Base-by-base conservation (phyloP, 2,888 invertebrate species). In the Cephonodes hylas region DNA sequence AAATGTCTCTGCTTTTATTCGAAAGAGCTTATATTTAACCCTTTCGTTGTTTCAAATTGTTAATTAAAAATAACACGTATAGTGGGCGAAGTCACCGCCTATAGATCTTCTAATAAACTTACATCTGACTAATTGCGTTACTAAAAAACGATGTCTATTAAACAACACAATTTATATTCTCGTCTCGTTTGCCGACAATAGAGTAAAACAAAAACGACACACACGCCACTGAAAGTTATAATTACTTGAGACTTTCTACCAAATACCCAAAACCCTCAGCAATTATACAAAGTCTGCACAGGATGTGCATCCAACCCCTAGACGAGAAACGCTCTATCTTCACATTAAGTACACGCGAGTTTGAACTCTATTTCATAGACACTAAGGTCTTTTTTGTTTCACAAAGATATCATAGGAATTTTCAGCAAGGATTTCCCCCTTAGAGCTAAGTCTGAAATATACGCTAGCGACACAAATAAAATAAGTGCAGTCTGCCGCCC, bases 261-360 rank as follows among this genome's bases (percentile, higher is more conserved):
- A 74, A 77, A 74, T 70, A 73, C 77, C 73, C 72, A 76, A 80
- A 81, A 79, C 76, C 75, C 77, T 76, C 75, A 77, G 70, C 81
- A 86, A 88, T 87, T 86, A 85, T 80, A 85, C 84, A 81, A 83
- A 85, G 82, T 87, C 81, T 84, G 84, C 81, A 77, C 82, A 80
- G 82, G 79, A 80, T 79, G 76, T 76, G 71, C 74, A 73, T 71
- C 67, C 68, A 73, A 67, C 63, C 64, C 63, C 65, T 75, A 77
- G 71, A 74, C 72, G 75, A 74, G 70, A 75, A 80, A 77, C 74
- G 75, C 68, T 72, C 63, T 65, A 82, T 73, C 70, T 72, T 56
- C 61, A 64, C 63, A 44, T 27, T 60, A 59, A 67, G 62, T 27
- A 44, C 63, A 69, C 58, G 42, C 69, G 27, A 78, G 73, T 77